Conservation (phyloP, 2,888 invertebrate species). For the Orgyia antiqua region DNA sequence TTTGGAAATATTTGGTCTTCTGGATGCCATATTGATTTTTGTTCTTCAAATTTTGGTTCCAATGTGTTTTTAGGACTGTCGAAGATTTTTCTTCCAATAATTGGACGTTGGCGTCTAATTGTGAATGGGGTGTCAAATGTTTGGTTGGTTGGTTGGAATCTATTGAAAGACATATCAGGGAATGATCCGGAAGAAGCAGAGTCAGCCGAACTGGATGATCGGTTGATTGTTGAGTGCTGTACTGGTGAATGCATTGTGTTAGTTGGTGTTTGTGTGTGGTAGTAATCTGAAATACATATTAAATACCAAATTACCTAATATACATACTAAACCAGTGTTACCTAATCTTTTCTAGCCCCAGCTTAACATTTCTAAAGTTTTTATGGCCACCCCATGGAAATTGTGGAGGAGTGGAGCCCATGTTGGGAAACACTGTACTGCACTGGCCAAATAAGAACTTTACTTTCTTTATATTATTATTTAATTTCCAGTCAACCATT, state of each 20-base stretch:
- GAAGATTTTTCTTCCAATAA: conserved; percentile 52
- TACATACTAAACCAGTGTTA: neutral
- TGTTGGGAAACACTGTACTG: too few species aligned
- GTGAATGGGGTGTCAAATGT: conserved; percentile 24
- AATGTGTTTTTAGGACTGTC: conserved; percentile 23
- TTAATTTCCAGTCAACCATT: too few species aligned
- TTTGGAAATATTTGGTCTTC: conserved; percentile 18
- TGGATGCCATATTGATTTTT: conserved; percentile 18
- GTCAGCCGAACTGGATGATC: conserved; percentile 60
- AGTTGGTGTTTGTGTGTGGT: conserved; percentile 17
- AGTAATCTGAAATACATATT: conserved; percentile 31
- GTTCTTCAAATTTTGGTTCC: conserved; percentile 18
- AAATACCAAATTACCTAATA: neutral
- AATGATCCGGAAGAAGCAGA: conserved; percentile 61
- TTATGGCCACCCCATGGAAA: too few species aligned
- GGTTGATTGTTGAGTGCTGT: conserved; percentile 32
- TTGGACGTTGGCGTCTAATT: conserved; percentile 39
- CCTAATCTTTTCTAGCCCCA: too few species aligned
- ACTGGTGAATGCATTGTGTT: conserved; percentile 26
- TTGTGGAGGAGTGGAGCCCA: too few species aligned
- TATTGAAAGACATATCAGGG: conserved; percentile 30
- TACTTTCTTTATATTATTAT: too few species aligned
- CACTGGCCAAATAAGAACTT: too few species aligned
- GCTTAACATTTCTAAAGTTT: too few species aligned
- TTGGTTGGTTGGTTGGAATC: conserved; percentile 9